phyloP scores from a whole-genome alignment of 2,888 invertebrate genomes.

The Polydesmus complanatus region DNA sequence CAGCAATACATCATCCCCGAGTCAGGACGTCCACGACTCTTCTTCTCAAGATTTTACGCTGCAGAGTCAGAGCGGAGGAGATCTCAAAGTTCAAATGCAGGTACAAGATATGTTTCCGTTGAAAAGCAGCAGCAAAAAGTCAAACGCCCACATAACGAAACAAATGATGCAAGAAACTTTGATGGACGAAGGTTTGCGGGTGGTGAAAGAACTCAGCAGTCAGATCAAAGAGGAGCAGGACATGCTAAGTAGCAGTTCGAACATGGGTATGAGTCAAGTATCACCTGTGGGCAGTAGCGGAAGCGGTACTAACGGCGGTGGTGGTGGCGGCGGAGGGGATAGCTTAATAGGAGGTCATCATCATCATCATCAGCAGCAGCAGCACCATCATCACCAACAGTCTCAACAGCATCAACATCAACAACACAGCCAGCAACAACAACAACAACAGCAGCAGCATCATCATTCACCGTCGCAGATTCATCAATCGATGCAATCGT shows the following conservation, averaged over 20 bases:
- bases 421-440: not conserved
- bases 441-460: not conserved
- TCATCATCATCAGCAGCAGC: not conserved
- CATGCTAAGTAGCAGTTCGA: conserved; percentile 12
- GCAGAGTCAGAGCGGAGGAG: conserved; percentile 15
- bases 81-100: conserved; percentile 12
- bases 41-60: conserved; percentile 37
- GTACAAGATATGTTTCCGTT: conserved; percentile 19
- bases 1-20: conserved; percentile 44
- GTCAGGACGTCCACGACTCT: conserved; percentile 40
- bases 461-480: conserved; percentile 6
- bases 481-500: conserved; percentile 12
- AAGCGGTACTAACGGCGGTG: not conserved
- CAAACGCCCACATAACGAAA: conserved; percentile 23
- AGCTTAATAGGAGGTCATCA: not conserved
- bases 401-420: not conserved
- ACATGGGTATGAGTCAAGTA: not conserved
- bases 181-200: conserved; percentile 37
- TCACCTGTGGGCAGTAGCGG: conserved; percentile 1
- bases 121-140: conserved; percentile 19
- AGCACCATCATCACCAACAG: conserved; percentile 10
- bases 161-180: conserved; percentile 33
- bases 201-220: conserved; percentile 30
- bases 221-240: conserved; percentile 23
- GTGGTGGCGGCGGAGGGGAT: not conserved